phyloP scores from a whole-genome alignment of 2,888 invertebrate genomes.

The Nemapogon koenigi region DNA sequence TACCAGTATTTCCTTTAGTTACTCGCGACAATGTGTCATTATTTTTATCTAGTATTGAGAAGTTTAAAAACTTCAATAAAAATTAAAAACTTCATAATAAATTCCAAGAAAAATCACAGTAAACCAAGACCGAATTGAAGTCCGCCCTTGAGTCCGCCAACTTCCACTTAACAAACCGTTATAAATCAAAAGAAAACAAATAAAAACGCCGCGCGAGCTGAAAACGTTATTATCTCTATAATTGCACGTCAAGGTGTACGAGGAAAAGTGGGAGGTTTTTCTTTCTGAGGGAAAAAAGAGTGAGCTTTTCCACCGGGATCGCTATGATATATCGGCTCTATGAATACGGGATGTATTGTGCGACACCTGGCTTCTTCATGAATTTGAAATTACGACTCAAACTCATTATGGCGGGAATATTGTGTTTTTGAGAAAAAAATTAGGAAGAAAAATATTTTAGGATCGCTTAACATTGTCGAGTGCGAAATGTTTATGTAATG shows the following conservation, averaged over 20 bases:
- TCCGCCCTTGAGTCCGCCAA: constrained; percentile 13
- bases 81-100: too few relatives aligned
- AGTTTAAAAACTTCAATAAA: too few relatives aligned
- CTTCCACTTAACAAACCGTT: constrained; percentile 33
- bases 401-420: too few relatives aligned
- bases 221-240: constrained; percentile 65
- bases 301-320: constrained; percentile 22
- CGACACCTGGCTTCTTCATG: constrained; percentile 55
- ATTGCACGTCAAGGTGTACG: constrained; percentile 56
- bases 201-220: constrained; percentile 55
- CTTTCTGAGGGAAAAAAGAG: constrained; percentile 24
- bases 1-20: too few relatives aligned
- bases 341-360: constrained; percentile 56
- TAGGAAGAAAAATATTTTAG: too few relatives aligned
- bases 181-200: constrained; percentile 59
- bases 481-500: too few relatives aligned
- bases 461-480: too few relatives aligned
- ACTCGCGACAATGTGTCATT: too few relatives aligned
- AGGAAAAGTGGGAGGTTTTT: constrained; percentile 36
- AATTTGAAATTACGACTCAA: constrained; percentile 48
- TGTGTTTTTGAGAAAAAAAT: too few relatives aligned
- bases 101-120: too few relatives aligned
- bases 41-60: too few relatives aligned
- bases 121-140: too few relatives aligned
- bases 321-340: constrained; percentile 57